Base-by-base conservation (phyloP, 2,113 vertebrate genomes). In the Pipra filicauda region DNA sequence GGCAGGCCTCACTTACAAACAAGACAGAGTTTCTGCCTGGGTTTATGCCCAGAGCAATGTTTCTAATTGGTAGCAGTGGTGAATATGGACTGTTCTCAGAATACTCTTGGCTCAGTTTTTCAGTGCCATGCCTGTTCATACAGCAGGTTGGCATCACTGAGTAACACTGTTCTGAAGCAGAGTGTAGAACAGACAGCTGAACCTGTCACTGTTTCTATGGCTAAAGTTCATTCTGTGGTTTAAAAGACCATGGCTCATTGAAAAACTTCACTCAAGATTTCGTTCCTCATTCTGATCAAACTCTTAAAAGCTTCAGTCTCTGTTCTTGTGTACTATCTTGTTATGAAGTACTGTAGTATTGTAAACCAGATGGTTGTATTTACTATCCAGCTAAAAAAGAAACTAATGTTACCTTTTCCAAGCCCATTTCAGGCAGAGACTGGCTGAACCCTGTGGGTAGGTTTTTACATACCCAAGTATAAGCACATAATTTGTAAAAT, bases 1-100 rank as follows among this genome's bases (percentile, higher is more conserved):
- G 96, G 83, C 87, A 93, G 37, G 61, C 26, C 39, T 87, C 71
- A 37, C 55, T 44, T 73, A 69, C n/a, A 91, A 95, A 90, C 74
- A 55, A 93, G 72, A 61, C 28, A 41, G 28, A 57, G 30, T 44
- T 84, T 91, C 59, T 95, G 80, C 41, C 71, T 83, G 80, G 75
- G 30, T 86, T 79, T 88, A 22, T 69, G 67, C 59, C 48, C 49
- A 88, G 62, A 95, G 43, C 24, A 48, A 48, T 41, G 4, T 80
- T 94, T 93, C 59, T 73, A 30, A 86, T 93, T 71, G 44, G 24
- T 52, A 85, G 28, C 51, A 31, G 46, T 62, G 67, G 31, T 74
- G 94, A 95, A 74, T 78, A 64, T 57, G 48, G 54, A n/a, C 35
- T 70, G 55, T 65, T 73, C 64, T 61, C 26, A 69, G 78, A 85